Evolutionary conservation across 2,797 vertebrate species (phyloP).

Genomic region (Gobionotothen gibberifrons): DNA sequence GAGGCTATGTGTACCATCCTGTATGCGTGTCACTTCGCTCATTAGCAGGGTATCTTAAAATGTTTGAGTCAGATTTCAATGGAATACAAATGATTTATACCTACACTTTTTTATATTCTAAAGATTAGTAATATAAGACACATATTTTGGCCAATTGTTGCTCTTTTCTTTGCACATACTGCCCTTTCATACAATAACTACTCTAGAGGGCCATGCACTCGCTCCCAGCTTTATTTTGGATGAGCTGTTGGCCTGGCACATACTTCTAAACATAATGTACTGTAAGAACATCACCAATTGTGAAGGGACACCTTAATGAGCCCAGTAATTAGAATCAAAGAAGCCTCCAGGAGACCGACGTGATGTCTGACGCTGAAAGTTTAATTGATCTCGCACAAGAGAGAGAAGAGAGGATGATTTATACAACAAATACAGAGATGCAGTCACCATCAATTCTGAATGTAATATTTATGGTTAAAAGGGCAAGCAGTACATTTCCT

Average conservation of each 20-base stretch:
- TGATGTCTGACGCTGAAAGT: no score
- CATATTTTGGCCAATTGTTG: not conserved
- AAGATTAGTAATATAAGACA: not conserved
- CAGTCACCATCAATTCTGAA: no score
- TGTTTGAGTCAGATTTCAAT: not conserved
- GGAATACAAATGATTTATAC: not conserved
- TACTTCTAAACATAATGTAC: conserved; percentile 35
- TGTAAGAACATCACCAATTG: conserved; percentile 15
- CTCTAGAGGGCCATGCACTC: conserved; percentile 6
- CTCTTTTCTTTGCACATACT: not conserved
- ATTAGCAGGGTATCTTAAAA: conserved; percentile 24
- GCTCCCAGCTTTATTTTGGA: conserved; percentile 20
- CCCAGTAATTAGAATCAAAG: no score
- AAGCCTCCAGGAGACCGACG: no score
- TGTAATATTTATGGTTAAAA: no score
- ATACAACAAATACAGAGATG: no score
- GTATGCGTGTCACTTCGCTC: conserved; percentile 36
- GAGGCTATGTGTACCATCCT: conserved; percentile 40
- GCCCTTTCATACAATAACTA: conserved; percentile 15
- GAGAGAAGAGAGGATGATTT: no score
- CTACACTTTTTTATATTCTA: not conserved
- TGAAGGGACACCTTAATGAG: no score
- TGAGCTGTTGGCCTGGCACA: conserved; percentile 21
- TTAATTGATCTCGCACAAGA: no score
- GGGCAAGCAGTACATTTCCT: no score